Base-by-base conservation (phyloP, 2,888 invertebrate genomes). In the Netelia inedita region DNA sequence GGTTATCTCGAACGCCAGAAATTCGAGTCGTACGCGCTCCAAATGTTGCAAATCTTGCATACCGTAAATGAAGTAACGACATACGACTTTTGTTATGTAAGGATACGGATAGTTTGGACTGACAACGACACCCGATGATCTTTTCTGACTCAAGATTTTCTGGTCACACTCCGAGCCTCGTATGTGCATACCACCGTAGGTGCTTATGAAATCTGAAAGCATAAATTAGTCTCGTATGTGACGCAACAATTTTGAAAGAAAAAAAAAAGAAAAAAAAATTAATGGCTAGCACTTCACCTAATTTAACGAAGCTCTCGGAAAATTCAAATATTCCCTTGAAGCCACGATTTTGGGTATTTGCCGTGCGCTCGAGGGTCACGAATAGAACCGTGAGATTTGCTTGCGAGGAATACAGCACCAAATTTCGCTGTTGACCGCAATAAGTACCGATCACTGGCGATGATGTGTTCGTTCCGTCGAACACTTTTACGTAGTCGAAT, bases 321-420 rank as follows among this genome's bases (percentile, higher is more conserved):
- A 99, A 99, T 95, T 99, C 98, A 95, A 98, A 99, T 94, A 98
- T 98, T 94, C 98, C 99, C 95, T 98, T 98, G 95, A 99, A 99
- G 94, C 99, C 99, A 94, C 99, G 96, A 95, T 99, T 99, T 95
- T 99, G 98, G 90, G 98, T 97, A 95, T 97, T 98, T 94, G 97
- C 98, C 94, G 97, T 97, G 94, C 98, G 96, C 94, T 97, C 96
- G 92, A 98, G 96, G 91, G 99, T 98, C 94, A 96, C 97, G 95
- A 99, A 99, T 92, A 98, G 96, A 93, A 99, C 97, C 93, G 97
- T 97, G 92, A 99, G 96, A 89, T 97, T 96, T 94, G 98, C 97
- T 94, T 97, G 97, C 94, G 98, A 98, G 93, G 98, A 99, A 95
- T 98, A 99, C 90, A 98, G 96, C 94, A 98, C 98, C 94, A 99